phyloP scores from a whole-genome alignment of 2,888 invertebrate species.

The Cerceris rybyensis region DNA sequence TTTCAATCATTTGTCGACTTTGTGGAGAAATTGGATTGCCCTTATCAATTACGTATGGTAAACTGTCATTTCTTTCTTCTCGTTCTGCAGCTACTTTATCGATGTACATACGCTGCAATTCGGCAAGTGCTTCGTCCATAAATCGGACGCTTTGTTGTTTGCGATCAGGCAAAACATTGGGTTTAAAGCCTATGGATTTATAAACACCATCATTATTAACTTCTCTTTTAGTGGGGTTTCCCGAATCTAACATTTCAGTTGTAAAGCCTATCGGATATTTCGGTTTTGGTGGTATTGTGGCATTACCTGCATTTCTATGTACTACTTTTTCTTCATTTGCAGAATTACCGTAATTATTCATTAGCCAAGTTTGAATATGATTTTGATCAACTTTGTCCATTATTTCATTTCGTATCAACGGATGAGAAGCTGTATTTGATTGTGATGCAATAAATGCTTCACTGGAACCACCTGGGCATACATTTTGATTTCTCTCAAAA shows the following conservation, averaged over 20 bases:
- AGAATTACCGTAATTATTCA: constrained; percentile 19
- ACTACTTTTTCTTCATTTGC: constrained; percentile 4
- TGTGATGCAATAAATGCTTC: neutral
- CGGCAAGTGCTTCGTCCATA: constrained; percentile 61
- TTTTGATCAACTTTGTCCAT: constrained; percentile 5
- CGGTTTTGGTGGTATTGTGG: constrained; percentile 22
- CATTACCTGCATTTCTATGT: constrained; percentile 1
- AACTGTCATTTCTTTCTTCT: constrained; percentile 42
- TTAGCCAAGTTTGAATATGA: constrained; percentile 19
- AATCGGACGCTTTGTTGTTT: constrained; percentile 60
- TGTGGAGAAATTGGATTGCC: constrained; percentile 64
- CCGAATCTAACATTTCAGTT: constrained; percentile 41
- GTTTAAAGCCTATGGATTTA: constrained; percentile 36
- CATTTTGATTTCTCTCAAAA: constrained; percentile 16
- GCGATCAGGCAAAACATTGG: constrained; percentile 35
- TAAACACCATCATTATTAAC: neutral
- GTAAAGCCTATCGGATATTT: constrained; percentile 67
- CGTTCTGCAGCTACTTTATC: constrained; percentile 40
- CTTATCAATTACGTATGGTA: constrained; percentile 64
- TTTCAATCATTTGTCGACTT: constrained; percentile 74
- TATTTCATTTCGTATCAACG: neutral
- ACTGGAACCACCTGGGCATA: constrained; percentile 9
- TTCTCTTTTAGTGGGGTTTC: constrained; percentile 15
- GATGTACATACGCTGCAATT: constrained; percentile 56
- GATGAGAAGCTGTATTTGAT: neutral